Conservation (phyloP, 2,888 invertebrate genomes). For the Zootermopsis nevadensis region DNA sequence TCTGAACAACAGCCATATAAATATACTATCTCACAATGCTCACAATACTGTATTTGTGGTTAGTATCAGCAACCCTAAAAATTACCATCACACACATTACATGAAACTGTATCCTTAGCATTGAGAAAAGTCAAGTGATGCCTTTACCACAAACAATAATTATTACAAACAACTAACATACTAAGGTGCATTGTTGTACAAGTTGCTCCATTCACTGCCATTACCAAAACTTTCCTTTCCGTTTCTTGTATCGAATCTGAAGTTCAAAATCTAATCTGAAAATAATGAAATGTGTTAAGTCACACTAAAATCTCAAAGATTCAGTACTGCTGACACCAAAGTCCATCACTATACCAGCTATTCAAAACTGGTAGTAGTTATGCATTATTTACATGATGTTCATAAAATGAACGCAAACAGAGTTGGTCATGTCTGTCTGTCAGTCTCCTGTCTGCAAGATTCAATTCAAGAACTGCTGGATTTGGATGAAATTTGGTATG, state of each 20-base stretch:
- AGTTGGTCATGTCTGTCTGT: too few species aligned
- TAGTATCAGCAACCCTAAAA: not conserved
- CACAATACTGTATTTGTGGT: not conserved
- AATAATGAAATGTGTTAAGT: not conserved
- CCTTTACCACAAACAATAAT: not conserved
- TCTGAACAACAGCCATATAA: not conserved
- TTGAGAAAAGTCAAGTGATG: not conserved
- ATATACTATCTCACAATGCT: not conserved
- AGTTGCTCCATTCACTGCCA: not conserved
- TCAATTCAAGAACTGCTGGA: too few species aligned
- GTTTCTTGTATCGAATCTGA: slow-evolving; percentile 7
- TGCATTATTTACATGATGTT: too few species aligned
- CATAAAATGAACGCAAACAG: too few species aligned
- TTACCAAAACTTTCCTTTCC: slow-evolving; percentile 9
- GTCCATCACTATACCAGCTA: too few species aligned
- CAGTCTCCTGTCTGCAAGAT: too few species aligned
- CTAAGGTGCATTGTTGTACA: not conserved
- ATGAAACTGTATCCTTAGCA: not conserved
- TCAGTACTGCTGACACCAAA: not conserved
- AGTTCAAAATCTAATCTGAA: slow-evolving; percentile 14
- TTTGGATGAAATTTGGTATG: too few species aligned
- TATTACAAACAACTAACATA: not conserved
- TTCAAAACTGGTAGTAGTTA: too few species aligned
- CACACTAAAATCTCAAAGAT: too few species aligned
- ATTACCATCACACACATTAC: not conserved